Percentiles rank a stretch among this genome's conserved stretches.
Evolutionary conservation across 2,113 vertebrate genomes (phyloP).

Genomic region (Centrocercus urophasianus): DNA sequence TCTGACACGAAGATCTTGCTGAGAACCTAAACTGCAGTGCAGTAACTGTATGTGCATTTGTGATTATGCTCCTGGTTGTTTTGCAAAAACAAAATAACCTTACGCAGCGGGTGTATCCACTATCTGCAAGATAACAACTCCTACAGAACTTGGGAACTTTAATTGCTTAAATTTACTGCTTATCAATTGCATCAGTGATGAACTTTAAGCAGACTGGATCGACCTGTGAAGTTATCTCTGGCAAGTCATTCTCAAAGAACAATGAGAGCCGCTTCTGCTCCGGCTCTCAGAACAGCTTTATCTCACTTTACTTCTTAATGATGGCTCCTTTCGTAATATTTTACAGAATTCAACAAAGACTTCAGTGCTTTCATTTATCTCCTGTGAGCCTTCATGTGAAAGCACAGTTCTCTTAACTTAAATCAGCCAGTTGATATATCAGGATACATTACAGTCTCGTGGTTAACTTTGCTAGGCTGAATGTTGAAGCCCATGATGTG

Average conservation of each 20-base stretch:
- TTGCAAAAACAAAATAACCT: not conserved
- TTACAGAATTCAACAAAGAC: not conserved
- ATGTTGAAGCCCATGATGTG: not conserved
- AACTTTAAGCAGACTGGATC: not conserved
- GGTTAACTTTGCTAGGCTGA: not conserved
- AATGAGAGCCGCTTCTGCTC: not conserved
- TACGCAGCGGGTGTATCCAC: not conserved
- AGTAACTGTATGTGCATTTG: not conserved
- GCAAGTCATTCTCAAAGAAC: not conserved
- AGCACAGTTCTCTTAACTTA: not conserved
- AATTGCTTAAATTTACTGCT: not conserved
- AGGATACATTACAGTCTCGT: not conserved
- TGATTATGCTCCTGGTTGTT: not conserved
- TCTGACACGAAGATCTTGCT: not conserved
- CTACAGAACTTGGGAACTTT: not conserved
- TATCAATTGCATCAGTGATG: not conserved
- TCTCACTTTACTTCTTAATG: not conserved
- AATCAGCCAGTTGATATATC: not conserved
- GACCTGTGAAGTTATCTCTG: not conserved
- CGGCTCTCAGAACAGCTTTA: not conserved
- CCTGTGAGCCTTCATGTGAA: not conserved
- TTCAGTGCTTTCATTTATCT: not conserved
- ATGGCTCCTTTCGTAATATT: not conserved
- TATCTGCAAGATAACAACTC: not conserved
- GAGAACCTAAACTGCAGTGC: not conserved